Percentiles rank a stretch among this genome's conserved stretches.
These are phyloP conservation scores for Gnathonemus echidnorhynchus DNA, from an alignment of 2,113 vertebrate species.

Conservation along the genomic window DNA sequence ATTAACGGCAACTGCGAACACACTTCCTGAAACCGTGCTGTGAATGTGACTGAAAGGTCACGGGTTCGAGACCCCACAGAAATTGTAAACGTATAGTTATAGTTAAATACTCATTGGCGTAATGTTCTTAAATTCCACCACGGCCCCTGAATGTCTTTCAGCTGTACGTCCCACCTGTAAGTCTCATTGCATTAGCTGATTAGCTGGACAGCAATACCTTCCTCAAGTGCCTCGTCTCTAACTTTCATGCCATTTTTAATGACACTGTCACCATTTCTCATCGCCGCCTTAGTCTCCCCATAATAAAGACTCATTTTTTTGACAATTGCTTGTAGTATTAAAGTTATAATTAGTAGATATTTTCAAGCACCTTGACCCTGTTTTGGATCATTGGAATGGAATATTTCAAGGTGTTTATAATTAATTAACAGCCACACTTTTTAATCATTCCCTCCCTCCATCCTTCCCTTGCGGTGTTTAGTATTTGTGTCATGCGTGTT, in stretches of 20 bases:
- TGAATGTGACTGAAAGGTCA: constrained; percentile 47
- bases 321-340: background rate
- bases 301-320: background rate
- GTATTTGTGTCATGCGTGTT: constrained; percentile 45
- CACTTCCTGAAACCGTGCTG: background rate
- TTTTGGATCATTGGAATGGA: background rate
- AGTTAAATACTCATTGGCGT: background rate
- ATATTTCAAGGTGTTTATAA: background rate
- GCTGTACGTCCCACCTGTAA: background rate
- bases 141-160: background rate
- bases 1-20: background rate
- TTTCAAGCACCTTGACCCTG: background rate
- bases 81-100: background rate
- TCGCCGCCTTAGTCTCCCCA: background rate
- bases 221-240: background rate
- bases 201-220: background rate
- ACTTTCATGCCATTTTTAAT: background rate
- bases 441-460: background rate
- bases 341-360: background rate
- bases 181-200: background rate
- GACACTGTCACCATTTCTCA: background rate
- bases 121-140: background rate
- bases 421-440: background rate
- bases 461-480: constrained; percentile 28
- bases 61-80: background rate